Evolutionary conservation across 2,113 vertebrate genomes (phyloP).

Genomic region (Gulo gulo): DNA sequence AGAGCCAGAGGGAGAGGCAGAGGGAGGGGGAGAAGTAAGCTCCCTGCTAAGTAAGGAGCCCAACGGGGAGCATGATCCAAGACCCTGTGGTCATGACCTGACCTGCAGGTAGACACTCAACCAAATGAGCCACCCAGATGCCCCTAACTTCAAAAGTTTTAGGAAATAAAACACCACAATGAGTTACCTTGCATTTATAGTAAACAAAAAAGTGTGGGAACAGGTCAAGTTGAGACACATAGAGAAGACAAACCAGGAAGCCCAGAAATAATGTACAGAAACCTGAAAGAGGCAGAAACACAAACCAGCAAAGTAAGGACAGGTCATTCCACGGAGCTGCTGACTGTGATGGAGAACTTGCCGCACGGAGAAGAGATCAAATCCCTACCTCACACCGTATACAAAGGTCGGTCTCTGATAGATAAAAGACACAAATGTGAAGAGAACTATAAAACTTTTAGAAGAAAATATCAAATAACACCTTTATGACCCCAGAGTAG

Average conservation of each 20-base stretch:
- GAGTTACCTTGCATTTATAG: neutral
- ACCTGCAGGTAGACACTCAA: neutral
- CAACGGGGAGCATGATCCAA: neutral
- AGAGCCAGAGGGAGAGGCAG: neutral
- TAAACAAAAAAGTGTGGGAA: neutral
- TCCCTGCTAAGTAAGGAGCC: neutral
- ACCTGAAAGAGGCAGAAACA: fast-evolving
- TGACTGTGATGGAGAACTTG: fast-evolving
- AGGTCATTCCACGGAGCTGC: fast-evolving
- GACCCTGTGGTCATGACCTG: neutral
- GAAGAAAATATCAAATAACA: neutral
- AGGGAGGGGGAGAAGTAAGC: neutral
- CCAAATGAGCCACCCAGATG: neutral
- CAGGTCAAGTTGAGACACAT: too few species aligned
- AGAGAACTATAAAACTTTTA: neutral
- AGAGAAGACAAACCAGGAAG: too few species aligned
- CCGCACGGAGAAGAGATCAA: fast-evolving
- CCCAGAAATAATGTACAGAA: neutral
- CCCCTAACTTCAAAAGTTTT: neutral
- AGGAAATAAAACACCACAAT: neutral
- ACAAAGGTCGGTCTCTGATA: neutral
- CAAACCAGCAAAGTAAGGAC: fast-evolving
- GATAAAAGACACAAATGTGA: neutral
- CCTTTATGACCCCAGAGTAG: neutral
- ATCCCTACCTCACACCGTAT: neutral